Evolutionary conservation across 2,888 invertebrate species (phyloP).

Genomic region (Chalcis sispes): DNA sequence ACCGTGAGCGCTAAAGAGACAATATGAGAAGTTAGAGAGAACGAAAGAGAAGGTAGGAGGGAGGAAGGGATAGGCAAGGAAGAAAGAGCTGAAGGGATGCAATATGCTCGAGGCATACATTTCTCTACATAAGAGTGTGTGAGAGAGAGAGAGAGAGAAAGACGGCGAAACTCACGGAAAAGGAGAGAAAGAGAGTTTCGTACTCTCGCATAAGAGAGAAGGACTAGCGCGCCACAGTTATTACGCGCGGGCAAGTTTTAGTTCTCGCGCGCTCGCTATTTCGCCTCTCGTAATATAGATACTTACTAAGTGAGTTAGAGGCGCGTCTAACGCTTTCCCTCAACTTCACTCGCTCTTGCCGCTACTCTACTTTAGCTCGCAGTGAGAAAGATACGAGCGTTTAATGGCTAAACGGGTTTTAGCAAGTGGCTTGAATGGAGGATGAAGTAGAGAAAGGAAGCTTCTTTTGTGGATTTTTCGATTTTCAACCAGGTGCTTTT

Average conservation of each 20-base stretch:
- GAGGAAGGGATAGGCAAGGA: not conserved
- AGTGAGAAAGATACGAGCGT: constrained; percentile 15
- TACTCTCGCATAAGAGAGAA: too few species aligned
- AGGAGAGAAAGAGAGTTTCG: constrained; percentile 21
- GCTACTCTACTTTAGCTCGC: too few species aligned
- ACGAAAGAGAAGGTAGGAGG: constrained; percentile 18
- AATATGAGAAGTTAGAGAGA: constrained; percentile 1
- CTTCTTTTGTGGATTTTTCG: constrained; percentile 12
- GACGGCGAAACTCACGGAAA: too few species aligned
- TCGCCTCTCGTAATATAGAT: constrained; percentile 38
- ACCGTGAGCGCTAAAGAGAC: not conserved
- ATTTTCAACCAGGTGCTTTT: constrained; percentile 1
- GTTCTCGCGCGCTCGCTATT: constrained; percentile 41
- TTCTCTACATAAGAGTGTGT: constrained; percentile 14
- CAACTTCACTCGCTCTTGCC: not conserved
- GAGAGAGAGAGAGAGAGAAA: not conserved
- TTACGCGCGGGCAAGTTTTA: constrained; percentile 45
- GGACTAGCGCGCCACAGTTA: constrained; percentile 27
- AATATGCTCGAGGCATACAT: constrained; percentile 39
- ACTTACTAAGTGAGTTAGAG: constrained; percentile 48
- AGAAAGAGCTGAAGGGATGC: constrained; percentile 23
- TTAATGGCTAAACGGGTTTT: constrained; percentile 37
- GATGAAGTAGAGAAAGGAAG: not conserved
- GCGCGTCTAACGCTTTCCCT: constrained; percentile 26
- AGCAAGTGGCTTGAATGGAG: not conserved